These are phyloP conservation scores for Tapirus indicus DNA, from an alignment of 2,797 vertebrate genomes.

Conservation along the genomic window DNA sequence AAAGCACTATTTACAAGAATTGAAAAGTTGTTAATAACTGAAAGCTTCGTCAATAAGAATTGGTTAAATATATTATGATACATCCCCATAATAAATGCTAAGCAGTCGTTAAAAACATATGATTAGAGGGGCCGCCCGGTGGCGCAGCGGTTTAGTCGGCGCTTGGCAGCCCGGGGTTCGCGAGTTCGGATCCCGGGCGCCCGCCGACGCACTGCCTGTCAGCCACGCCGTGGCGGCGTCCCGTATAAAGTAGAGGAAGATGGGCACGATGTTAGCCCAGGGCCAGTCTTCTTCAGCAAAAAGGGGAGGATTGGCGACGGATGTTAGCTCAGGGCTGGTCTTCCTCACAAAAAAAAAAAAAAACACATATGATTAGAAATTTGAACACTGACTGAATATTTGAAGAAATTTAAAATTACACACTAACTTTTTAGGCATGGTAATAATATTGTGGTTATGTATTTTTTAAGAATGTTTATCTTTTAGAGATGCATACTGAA, in stretches of 20 bases:
- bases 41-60: background rate
- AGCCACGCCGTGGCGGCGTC: too few species aligned
- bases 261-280: too few species aligned
- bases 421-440: background rate
- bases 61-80: background rate
- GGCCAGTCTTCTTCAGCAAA: too few species aligned
- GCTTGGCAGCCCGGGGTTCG: too few species aligned
- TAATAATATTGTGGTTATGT: background rate
- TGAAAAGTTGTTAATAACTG: conserved; percentile 20
- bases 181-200: too few species aligned
- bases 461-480: conserved; percentile 30
- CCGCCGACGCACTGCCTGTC: too few species aligned
- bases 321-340: too few species aligned
- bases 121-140: too few species aligned
- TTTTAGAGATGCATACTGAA: background rate
- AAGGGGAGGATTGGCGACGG: too few species aligned
- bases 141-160: too few species aligned
- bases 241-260: too few species aligned
- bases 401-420: conserved; percentile 1
- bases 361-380: conserved; percentile 5
- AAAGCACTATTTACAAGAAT: background rate
- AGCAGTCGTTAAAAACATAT: conserved; percentile 22
- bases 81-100: background rate
- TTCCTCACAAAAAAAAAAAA: too few species aligned
- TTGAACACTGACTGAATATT: conserved; percentile 4